Conservation (phyloP, 2,888 invertebrate species). For the Cepaea hortensis region DNA sequence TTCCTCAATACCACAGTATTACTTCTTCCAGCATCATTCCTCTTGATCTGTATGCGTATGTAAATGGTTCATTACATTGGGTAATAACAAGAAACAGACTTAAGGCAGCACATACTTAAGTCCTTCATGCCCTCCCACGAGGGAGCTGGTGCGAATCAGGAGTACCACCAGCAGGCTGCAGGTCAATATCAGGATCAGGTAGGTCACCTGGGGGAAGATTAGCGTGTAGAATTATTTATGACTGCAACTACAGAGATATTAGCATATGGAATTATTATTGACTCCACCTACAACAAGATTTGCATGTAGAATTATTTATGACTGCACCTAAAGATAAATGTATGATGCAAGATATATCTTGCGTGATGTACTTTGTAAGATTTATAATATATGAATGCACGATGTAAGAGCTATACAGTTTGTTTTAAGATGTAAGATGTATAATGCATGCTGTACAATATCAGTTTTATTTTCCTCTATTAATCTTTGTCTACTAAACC, state of each 20-base stretch:
- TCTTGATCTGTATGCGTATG: too few relatives aligned
- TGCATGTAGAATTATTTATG: neutral
- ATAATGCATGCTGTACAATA: too few relatives aligned
- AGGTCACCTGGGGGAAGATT: conserved; percentile 63
- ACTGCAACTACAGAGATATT: neutral
- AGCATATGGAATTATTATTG: neutral
- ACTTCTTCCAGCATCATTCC: too few relatives aligned
- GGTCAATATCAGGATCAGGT: conserved; percentile 68
- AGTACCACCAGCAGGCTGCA: conserved; percentile 67
- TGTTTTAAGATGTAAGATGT: too few relatives aligned
- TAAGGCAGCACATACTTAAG: conserved; percentile 58
- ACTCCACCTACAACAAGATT: neutral
- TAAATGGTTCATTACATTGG: too few relatives aligned
- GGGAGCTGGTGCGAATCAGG: conserved; percentile 67
- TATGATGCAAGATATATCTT: neutral
- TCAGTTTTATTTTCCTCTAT: too few relatives aligned
- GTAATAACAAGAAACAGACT: too few relatives aligned
- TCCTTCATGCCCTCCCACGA: conserved; percentile 71
- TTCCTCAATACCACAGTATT: too few relatives aligned
- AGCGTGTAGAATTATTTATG: neutral
- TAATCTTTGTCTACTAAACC: too few relatives aligned
- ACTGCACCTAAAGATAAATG: neutral
- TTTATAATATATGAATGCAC: too few relatives aligned
- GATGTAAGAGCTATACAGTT: too few relatives aligned
- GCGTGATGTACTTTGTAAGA: too few relatives aligned